These are phyloP conservation scores for Myotis daubentonii DNA, from an alignment of 2,797 vertebrate species.

Conservation along the genomic window DNA sequence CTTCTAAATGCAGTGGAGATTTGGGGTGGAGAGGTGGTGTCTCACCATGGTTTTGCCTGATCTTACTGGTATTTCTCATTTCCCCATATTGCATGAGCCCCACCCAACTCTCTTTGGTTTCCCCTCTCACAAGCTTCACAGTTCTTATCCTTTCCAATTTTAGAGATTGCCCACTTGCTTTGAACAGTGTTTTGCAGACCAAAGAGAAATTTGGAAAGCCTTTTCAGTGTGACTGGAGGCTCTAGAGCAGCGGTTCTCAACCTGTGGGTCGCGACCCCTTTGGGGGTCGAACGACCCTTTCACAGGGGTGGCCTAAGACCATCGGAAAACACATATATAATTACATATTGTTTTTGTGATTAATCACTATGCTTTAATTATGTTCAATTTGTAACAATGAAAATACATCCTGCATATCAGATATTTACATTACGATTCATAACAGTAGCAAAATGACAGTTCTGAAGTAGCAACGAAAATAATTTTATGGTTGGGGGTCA, in stretches of 20 bases:
- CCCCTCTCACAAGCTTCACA: not conserved
- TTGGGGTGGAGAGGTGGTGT: not conserved
- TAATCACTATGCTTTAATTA: no score
- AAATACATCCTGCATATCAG: no score
- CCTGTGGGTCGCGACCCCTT: no score
- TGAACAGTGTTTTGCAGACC: slow-evolving; percentile 3
- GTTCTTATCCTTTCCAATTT: not conserved
- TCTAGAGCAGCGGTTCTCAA: not conserved
- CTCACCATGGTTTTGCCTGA: not conserved
- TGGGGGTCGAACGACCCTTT: no score
- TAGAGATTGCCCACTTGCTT: not conserved
- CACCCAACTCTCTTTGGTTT: not conserved
- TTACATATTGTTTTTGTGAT: no score
- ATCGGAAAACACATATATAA: no score
- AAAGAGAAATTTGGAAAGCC: slow-evolving; percentile 5
- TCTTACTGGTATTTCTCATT: not conserved
- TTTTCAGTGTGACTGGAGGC: not conserved
- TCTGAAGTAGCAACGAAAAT: no score
- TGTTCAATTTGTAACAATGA: no score
- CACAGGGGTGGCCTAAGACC: no score
- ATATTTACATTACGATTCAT: no score
- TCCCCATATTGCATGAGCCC: not conserved
- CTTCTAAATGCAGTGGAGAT: not conserved
- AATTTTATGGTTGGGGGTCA: no score
- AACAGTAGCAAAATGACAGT: no score